Conservation (phyloP, 2,888 invertebrate genomes). For the Calameuta idolon region DNA sequence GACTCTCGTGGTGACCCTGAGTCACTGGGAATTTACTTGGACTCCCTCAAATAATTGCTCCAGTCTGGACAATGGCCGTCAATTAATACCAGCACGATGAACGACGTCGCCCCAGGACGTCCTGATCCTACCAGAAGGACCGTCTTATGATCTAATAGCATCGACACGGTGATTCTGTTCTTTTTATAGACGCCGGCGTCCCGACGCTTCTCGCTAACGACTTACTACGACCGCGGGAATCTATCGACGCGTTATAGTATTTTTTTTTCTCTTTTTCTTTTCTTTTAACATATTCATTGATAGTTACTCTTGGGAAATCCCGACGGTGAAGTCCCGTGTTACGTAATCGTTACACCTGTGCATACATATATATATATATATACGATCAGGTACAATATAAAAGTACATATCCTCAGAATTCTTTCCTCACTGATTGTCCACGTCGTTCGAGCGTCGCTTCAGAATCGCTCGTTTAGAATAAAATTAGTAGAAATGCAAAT, state of each 20-base stretch:
- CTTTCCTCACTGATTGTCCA: neutral
- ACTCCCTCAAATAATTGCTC: slow-evolving; percentile 17
- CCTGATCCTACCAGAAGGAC: neutral
- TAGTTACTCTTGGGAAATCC: neutral
- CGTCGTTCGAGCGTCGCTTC: too few relatives aligned
- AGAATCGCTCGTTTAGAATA: neutral
- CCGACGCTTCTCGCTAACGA: neutral
- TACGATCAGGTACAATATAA: too few relatives aligned
- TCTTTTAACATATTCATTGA: too few relatives aligned
- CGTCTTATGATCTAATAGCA: neutral
- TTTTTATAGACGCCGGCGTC: neutral
- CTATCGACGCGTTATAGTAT: neutral
- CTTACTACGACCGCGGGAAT: neutral
- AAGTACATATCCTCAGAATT: too few relatives aligned
- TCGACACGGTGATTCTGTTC: neutral
- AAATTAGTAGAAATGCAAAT: neutral
- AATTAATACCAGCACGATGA: slow-evolving; percentile 12
- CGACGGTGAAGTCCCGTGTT: neutral
- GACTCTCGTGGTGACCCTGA: slow-evolving; percentile 1
- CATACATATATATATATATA: too few relatives aligned
- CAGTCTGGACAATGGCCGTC: slow-evolving; percentile 11
- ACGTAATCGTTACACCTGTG: neutral
- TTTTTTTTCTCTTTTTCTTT: too few relatives aligned
- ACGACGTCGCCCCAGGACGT: neutral
- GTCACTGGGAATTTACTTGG: slow-evolving; percentile 13